phyloP scores from a whole-genome alignment of 2,797 vertebrate genomes.

The Cheirogaleus major region DNA sequence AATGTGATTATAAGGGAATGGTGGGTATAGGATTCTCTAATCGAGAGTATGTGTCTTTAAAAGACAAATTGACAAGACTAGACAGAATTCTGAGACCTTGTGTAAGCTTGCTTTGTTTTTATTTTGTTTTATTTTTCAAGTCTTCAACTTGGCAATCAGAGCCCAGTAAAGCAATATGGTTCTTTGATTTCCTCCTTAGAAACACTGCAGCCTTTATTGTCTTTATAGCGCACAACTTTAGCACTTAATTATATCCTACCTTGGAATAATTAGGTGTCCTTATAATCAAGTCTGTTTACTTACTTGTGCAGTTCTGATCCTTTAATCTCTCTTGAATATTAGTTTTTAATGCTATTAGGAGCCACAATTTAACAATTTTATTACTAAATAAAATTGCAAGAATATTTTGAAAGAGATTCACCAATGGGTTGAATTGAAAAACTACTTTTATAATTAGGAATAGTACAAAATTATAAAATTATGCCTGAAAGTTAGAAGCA shows the following conservation, averaged over 20 bases:
- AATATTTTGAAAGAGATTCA: conserved; percentile 41
- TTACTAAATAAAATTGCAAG: conserved; percentile 57
- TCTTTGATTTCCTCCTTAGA: conserved; percentile 67
- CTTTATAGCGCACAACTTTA: conserved; percentile 50
- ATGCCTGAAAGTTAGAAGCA: background rate
- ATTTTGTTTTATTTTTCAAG: conserved; percentile 38
- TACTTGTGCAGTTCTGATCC: conserved; percentile 63
- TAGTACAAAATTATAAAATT: background rate
- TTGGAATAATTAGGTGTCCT: conserved; percentile 75
- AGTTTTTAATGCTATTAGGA: conserved; percentile 71
- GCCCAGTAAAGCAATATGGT: conserved; percentile 34
- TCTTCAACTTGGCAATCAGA: conserved; percentile 25
- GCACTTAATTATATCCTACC: conserved; percentile 76
- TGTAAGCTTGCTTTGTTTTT: conserved; percentile 38
- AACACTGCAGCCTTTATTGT: conserved; percentile 56
- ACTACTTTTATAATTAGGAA: background rate
- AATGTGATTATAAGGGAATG: background rate
- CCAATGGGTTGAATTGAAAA: background rate
- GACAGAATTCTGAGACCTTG: conserved; percentile 17
- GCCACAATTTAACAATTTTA: conserved; percentile 69
- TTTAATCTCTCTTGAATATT: conserved; percentile 76
- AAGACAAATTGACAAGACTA: conserved; percentile 13
- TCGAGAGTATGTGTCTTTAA: background rate
- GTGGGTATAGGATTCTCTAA: background rate
- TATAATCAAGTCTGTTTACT: conserved; percentile 77